phyloP scores from a whole-genome alignment of 2,113 vertebrate species.

The Dunckerocampus dactyliophorus region DNA sequence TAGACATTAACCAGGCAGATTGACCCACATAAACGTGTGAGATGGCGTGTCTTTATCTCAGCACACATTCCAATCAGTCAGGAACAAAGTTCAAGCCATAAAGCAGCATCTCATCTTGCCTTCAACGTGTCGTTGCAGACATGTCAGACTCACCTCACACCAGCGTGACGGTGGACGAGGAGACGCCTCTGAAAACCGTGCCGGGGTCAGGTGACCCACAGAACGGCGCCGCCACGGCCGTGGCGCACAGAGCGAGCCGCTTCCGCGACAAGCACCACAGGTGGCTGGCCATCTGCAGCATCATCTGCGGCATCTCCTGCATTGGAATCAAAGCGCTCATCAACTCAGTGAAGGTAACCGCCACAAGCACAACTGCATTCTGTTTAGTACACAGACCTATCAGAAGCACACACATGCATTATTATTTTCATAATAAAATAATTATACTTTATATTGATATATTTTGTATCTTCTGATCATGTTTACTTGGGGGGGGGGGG shows the following conservation, averaged over 20 bases:
- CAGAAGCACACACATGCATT: not conserved
- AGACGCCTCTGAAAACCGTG: not conserved
- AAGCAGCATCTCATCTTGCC: not conserved
- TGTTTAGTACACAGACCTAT: not conserved
- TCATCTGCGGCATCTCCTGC: slow-evolving; percentile 81
- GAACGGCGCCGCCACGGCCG: not conserved
- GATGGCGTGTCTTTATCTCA: not conserved
- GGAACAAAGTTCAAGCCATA: not conserved
- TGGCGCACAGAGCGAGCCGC: not conserved
- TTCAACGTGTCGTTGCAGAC: not conserved
- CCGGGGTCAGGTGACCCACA: not conserved
- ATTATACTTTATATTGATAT: too few relatives aligned
- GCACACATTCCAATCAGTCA: not conserved
- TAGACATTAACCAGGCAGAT: not conserved
- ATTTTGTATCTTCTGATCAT: too few relatives aligned
- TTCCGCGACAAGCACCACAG: slow-evolving; percentile 48
- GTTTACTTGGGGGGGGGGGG: too few relatives aligned
- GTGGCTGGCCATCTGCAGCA: slow-evolving; percentile 74
- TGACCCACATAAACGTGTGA: too few relatives aligned
- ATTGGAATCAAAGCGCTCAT: slow-evolving; percentile 76
- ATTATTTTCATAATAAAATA: too few relatives aligned
- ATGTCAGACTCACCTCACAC: not conserved
- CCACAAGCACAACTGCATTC: too few relatives aligned
- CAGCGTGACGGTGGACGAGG: not conserved
- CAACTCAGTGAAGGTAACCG: slow-evolving; percentile 68